Evolutionary conservation across 1,140 invertebrate species (phyloP), one percentile per base, ranked within the genome.

Genomic region (Steinernema khuongi): DNA sequence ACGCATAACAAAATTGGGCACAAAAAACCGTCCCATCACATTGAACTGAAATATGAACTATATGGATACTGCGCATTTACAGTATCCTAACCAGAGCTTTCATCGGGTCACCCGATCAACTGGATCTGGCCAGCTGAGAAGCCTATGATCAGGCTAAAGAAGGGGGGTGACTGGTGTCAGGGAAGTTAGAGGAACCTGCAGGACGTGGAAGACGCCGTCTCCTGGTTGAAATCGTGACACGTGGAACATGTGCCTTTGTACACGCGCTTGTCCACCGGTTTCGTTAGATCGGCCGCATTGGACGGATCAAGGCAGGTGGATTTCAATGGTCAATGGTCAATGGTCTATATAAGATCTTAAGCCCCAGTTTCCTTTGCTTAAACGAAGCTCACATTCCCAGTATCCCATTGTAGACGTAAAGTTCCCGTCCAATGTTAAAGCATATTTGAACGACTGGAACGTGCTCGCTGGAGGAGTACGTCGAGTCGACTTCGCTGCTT

Each of bases 191-290:
- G 44, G 31, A 50, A 78, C 74, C 66, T 33, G 75, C 79, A 81
- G 1, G 31, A 66, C 26, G 19, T 60, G 32, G 79, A 70, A n/a
- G 90, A 91, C 69, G 92, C 91, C 71, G 91, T 91, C 72, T 90
- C 89, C 74, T 90, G 89, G 89, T 97, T 98, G 86, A 98, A 97
- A 89, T 98, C 95, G 88, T 99, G 96, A 87, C 95, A 98, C 29
- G 96, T 98, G 68, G 96, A 96, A 88, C 94, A 96, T 77, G 94
- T 97, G 82, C 94, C 94, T 88, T 99, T 98, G 86, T 99, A 99
- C 81, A 96, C 90, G 86, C 96, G 92, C 86, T 97, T 98, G 86
- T 98, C 96, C 76, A 97, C 90, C 50, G 94, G 94, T 87, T 96
- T 96, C 76, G 91, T 93, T 84, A 97, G 89, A 89, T 97, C 94